A percentile compares a stretch with the other conserved stretches of the same genome.
Conservation (phyloP, 2,888 invertebrate genomes). For the Ormyrus thymus region DNA sequence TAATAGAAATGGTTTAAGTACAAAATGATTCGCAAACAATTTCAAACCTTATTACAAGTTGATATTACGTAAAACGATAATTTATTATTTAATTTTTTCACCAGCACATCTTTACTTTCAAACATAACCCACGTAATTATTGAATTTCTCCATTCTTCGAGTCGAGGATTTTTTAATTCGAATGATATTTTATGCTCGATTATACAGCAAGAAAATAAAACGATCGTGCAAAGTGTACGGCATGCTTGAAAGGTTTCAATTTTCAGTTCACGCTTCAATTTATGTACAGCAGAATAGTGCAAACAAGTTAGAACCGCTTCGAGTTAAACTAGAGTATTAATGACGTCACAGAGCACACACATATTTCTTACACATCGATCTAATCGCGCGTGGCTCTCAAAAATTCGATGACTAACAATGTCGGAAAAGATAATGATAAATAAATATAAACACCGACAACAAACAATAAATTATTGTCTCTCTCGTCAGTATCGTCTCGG, state of each 20-base stretch:
- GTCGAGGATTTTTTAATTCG: not conserved
- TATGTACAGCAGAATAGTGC: not conserved
- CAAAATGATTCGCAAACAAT: too few relatives aligned
- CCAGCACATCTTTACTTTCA: too few relatives aligned
- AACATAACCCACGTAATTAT: too few relatives aligned
- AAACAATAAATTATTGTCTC: conserved; percentile 10
- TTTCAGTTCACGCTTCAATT: conserved; percentile 15
- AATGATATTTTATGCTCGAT: not conserved
- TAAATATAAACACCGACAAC: conserved; percentile 29
- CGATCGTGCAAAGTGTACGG: too few relatives aligned
- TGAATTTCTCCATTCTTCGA: too few relatives aligned
- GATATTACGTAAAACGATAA: too few relatives aligned
- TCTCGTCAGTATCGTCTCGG: too few relatives aligned
- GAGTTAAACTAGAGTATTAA: conserved; percentile 31
- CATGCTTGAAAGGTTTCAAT: conserved; percentile 15
- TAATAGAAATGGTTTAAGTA: too few relatives aligned
- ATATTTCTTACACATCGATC: not conserved
- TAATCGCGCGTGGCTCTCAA: not conserved
- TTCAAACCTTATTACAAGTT: too few relatives aligned
- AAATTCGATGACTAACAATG: conserved; percentile 21
- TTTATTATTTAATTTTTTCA: too few relatives aligned
- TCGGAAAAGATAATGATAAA: conserved; percentile 16
- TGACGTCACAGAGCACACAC: conserved; percentile 29
- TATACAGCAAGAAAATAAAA: not conserved
- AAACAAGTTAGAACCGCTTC: conserved; percentile 43